A percentile compares a stretch with the other conserved stretches of the same genome.
Conservation (phyloP, 2,888 invertebrate genomes). For the Elegia similella region DNA sequence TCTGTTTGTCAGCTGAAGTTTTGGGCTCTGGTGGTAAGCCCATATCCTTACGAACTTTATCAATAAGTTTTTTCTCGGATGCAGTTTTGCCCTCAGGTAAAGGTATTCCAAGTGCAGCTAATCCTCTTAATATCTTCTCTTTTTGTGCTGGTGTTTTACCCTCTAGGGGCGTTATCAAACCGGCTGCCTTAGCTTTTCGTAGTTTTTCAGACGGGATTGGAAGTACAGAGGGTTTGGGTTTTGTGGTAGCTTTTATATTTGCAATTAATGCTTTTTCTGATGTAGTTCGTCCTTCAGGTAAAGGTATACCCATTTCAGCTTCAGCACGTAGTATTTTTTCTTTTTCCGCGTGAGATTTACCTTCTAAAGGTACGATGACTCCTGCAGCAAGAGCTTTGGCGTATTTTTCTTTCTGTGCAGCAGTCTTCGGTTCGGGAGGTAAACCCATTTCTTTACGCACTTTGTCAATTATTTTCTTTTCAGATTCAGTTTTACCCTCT, state of each 20-base stretch:
- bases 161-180: slow-evolving; percentile 28
- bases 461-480: slow-evolving; percentile 3
- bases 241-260: slow-evolving; percentile 24
- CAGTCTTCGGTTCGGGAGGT: background rate
- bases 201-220: slow-evolving; percentile 21
- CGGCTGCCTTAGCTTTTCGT: slow-evolving; percentile 28
- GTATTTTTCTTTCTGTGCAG: slow-evolving; percentile 16
- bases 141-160: slow-evolving; percentile 34
- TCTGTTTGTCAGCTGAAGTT: slow-evolving; percentile 30
- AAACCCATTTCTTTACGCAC: background rate
- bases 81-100: slow-evolving; percentile 27
- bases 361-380: slow-evolving; percentile 28
- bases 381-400: slow-evolving; percentile 29
- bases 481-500: slow-evolving; percentile 14
- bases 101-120: slow-evolving; percentile 27
- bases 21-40: slow-evolving; percentile 29
- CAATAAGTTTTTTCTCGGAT: slow-evolving; percentile 28
- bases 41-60: slow-evolving; percentile 23
- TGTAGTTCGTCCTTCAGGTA: slow-evolving; percentile 21
- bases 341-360: slow-evolving; percentile 1
- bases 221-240: slow-evolving; percentile 4
- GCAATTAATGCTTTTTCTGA: slow-evolving; percentile 30
- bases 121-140: slow-evolving; percentile 35
- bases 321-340: slow-evolving; percentile 34
- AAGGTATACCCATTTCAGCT: slow-evolving; percentile 29